Base-by-base conservation (phyloP, 2,888 invertebrate genomes). In the Branchipolynoe longqiensis region DNA sequence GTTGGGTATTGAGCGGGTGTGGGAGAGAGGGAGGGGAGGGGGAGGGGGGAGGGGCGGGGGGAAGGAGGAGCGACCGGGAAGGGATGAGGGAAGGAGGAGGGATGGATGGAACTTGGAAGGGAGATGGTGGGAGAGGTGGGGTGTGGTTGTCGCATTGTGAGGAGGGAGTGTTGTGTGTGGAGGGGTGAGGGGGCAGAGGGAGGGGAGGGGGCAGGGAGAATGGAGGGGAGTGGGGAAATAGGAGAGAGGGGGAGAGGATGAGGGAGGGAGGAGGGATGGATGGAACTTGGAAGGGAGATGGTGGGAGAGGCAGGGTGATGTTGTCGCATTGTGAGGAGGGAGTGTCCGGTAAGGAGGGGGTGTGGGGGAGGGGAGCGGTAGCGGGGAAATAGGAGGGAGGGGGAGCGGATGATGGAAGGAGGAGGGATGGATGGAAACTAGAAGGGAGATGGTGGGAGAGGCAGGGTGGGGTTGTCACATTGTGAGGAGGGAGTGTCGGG, bases 41-140 rank as follows among this genome's bases (percentile, higher is more conserved):
- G 58, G 58, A 14, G 4, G 4, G 69, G 36, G 33, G 69, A 69
- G 38, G 69, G 69, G 33, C 69, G 14, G 58, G 25, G 38, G 69
- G 36, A n/a, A 25, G 38, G 69, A 69, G 33, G 22, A 22, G 36
- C 69, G 36, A 69, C 69, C 69, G 38, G 69, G 25, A 69, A 69
- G n/a, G n/a, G n/a, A n/a, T n/a, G n/a, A n/a, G n/a, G n/a, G n/a
- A n/a, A n/a, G n/a, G n/a, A n/a, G n/a, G n/a, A n/a, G n/a, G n/a
- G n/a, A n/a, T n/a, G n/a, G n/a, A n/a, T n/a, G 12, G 25, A 31
- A 31, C 62, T 25, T 56, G 56, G 25, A 25, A 56, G 56, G 25
- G 25, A n/a, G 25, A n/a, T 25, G 25, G 62, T 62, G 31, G 2
- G 3, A 62, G 62, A 28, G 62, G 62, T 62, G 25, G 62, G 12